phyloP scores from a whole-genome alignment of 2,888 invertebrate species.

The Cabera pusaria region DNA sequence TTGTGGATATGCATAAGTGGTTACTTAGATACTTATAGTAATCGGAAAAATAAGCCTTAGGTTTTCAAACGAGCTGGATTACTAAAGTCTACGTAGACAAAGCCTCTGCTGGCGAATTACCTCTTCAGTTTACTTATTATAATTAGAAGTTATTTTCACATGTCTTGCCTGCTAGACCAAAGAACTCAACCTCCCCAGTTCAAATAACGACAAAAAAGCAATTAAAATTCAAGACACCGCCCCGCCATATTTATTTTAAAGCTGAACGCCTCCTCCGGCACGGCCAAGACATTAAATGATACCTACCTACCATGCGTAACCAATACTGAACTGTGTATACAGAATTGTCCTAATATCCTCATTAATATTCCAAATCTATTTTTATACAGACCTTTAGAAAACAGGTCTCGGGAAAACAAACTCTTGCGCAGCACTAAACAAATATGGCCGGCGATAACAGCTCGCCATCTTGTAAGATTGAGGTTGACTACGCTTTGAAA shows the following conservation, averaged over 20 bases:
- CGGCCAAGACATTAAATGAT: slow-evolving; percentile 29
- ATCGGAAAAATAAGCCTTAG: no score
- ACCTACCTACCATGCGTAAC: slow-evolving; percentile 27
- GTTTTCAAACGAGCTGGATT: no score
- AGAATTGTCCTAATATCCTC: slow-evolving; percentile 55
- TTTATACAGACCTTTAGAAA: slow-evolving; percentile 63
- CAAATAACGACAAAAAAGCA: slow-evolving; percentile 11
- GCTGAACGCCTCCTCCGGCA: slow-evolving; percentile 34
- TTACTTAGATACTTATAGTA: no score
- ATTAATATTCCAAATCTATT: slow-evolving; percentile 61
- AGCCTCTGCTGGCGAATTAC: no score
- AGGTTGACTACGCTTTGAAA: slow-evolving; percentile 70
- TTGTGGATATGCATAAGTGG: no score
- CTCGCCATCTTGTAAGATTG: slow-evolving; percentile 76
- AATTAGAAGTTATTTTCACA: no score
- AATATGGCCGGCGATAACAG: slow-evolving; percentile 72
- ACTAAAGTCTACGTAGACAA: no score
- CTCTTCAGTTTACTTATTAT: no score
- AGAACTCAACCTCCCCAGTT: slow-evolving; percentile 8
- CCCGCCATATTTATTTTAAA: slow-evolving; percentile 35
- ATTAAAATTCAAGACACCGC: slow-evolving; percentile 36
- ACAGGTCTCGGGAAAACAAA: slow-evolving; percentile 75
- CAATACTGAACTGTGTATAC: slow-evolving; percentile 38
- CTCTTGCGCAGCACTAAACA: slow-evolving; percentile 77
- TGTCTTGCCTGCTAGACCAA: no score